Evolutionary conservation across 2,888 invertebrate genomes (phyloP).

Genomic region (Agrochola lychnidis): DNA sequence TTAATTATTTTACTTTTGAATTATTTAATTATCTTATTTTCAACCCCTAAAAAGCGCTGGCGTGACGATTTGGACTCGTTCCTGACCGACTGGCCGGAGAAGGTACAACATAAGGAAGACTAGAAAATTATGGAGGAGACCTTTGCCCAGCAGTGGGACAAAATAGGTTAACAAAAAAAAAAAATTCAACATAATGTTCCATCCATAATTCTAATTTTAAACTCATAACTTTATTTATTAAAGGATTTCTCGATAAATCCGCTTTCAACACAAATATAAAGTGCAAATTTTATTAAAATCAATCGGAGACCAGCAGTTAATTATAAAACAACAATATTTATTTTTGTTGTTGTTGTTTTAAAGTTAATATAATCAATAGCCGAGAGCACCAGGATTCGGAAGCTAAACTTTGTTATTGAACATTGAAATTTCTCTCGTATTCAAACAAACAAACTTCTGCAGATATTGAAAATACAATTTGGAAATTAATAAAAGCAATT

Average conservation of each 20-base stretch:
- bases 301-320: slow-evolving; percentile 41
- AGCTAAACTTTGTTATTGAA: slow-evolving; percentile 54
- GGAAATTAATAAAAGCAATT: slow-evolving; percentile 60
- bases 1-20: neutral
- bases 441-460: slow-evolving; percentile 56
- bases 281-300: slow-evolving; percentile 22
- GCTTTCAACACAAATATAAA: slow-evolving; percentile 27
- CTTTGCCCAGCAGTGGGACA: no score
- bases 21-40: neutral
- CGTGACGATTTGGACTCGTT: no score
- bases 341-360: slow-evolving; percentile 51
- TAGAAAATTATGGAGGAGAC: no score
- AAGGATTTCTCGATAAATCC: neutral
- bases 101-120: no score
- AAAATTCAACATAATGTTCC: neutral
- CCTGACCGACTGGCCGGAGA: no score
- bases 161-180: no score
- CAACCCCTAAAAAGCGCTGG: no score
- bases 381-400: slow-evolving; percentile 21
- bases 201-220: neutral
- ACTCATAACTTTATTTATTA: neutral
- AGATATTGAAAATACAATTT: slow-evolving; percentile 64
- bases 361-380: slow-evolving; percentile 53
- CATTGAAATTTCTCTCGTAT: slow-evolving; percentile 51
- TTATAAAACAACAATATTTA: slow-evolving; percentile 46